Conservation (phyloP, 2,113 vertebrate genomes). For the Sakesphorus luctuosus region DNA sequence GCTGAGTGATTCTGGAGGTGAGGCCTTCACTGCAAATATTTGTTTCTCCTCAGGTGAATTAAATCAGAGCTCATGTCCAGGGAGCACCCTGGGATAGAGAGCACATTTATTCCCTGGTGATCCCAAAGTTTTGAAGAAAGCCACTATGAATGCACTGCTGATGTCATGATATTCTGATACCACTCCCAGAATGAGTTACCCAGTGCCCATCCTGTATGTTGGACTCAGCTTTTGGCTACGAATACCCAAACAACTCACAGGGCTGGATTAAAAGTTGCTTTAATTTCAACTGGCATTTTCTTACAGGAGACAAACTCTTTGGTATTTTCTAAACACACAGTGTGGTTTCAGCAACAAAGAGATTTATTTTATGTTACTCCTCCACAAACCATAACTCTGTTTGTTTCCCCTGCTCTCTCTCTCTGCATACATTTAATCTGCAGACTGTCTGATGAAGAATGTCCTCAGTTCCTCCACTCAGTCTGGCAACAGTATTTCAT, state of each 20-base stretch:
- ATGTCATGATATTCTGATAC: not conserved
- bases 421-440: not conserved
- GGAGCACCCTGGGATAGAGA: not conserved
- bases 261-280: not conserved
- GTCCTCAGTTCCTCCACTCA: not conserved
- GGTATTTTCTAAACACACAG: not conserved
- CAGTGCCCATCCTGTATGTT: accelerated
- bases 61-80: not conserved
- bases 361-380: not conserved
- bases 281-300: not conserved
- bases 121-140: not conserved
- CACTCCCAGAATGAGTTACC: not conserved
- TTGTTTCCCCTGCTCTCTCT: not conserved
- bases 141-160: not conserved
- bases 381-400: not conserved
- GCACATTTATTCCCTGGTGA: not conserved
- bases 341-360: not conserved
- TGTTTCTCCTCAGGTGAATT: not conserved
- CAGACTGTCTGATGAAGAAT: not conserved
- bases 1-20: not conserved
- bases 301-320: not conserved
- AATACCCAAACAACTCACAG: not conserved
- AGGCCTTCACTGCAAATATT: not conserved
- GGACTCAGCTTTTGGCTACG: not conserved
- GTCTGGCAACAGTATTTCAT: not conserved